A percentile compares a stretch with the other conserved stretches of the same genome.
These are phyloP conservation scores for Eupithecia subumbrata DNA, from an alignment of 2,888 invertebrate species.

Conservation along the genomic window DNA sequence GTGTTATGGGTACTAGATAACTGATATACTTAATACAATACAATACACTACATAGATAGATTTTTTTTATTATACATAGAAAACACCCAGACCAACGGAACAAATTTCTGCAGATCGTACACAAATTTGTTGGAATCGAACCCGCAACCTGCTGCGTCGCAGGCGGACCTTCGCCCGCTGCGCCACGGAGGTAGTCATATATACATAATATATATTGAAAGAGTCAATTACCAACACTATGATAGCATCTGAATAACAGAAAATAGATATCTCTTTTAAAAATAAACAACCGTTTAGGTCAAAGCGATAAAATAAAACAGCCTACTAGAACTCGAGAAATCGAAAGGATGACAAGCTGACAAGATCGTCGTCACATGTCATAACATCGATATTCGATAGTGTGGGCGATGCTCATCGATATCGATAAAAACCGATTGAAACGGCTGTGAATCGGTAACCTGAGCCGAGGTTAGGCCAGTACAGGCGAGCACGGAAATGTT, in stretches of 20 bases:
- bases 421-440: conserved; percentile 15
- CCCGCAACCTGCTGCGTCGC: no score
- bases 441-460: conserved; percentile 2
- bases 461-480: conserved; percentile 51
- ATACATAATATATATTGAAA: neutral
- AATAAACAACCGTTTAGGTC: conserved; percentile 1
- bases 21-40: no score
- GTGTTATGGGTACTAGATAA: no score
- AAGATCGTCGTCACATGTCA: conserved; percentile 8
- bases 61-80: no score
- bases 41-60: no score
- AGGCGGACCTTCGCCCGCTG: no score
- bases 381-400: conserved; percentile 7
- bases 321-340: conserved; percentile 6
- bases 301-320: conserved; percentile 4
- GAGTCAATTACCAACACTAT: neutral
- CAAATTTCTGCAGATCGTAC: no score
- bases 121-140: no score
- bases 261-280: neutral
- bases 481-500: conserved; percentile 31
- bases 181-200: no score
- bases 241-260: neutral
- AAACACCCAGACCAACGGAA: no score
- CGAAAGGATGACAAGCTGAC: conserved; percentile 14
- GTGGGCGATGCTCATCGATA: conserved; percentile 8